Evolutionary conservation across 2,113 vertebrate genomes (phyloP).

Genomic region (Ellobius talpinus): DNA sequence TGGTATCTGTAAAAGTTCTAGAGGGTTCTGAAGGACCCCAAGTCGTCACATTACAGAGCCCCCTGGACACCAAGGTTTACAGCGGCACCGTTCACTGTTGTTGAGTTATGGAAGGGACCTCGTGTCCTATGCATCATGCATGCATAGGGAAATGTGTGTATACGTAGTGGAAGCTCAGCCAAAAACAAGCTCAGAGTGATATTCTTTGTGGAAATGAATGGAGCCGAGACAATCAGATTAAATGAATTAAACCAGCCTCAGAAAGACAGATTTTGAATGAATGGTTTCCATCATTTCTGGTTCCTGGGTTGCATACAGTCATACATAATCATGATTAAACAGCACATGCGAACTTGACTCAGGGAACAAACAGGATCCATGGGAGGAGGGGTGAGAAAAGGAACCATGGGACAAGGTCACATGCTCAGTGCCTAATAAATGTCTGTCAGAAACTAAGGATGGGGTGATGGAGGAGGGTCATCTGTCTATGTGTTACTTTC

Average conservation of each 20-base stretch:
- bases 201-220: not conserved
- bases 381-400: not conserved
- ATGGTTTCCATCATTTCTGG: not conserved
- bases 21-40: not conserved
- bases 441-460: not conserved
- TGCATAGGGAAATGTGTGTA: not conserved
- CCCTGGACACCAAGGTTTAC: too few relatives aligned
- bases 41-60: not conserved
- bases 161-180: not conserved
- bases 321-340: not conserved
- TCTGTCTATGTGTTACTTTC: too few relatives aligned
- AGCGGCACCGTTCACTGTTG: not conserved
- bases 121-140: not conserved
- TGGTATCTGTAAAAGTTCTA: not conserved
- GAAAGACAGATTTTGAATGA: not conserved
- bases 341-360: not conserved
- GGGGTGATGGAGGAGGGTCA: too few relatives aligned
- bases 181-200: not conserved
- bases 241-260: not conserved
- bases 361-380: not conserved
- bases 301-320: not conserved
- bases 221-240: not conserved
- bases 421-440: not conserved
- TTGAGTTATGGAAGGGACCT: not conserved
- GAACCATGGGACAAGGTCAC: not conserved